Percentiles rank a stretch among this genome's conserved stretches.
Evolutionary conservation across 2,888 invertebrate species (phyloP).

Genomic region (Leptopilina drosophilae): DNA sequence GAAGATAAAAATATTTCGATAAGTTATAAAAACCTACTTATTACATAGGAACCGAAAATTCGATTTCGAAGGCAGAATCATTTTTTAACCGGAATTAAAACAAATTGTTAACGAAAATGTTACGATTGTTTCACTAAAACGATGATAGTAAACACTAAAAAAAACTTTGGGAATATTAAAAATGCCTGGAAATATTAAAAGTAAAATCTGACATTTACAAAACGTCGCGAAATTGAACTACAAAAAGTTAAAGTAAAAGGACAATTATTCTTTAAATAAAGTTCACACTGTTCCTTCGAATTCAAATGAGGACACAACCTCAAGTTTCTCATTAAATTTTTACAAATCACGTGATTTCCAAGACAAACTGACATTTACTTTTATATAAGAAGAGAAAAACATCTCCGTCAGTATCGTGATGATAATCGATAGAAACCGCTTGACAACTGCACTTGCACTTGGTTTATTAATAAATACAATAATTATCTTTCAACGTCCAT

Average conservation of each 20-base stretch:
- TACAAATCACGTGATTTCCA: background rate
- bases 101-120: too few species aligned
- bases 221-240: too few species aligned
- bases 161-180: too few species aligned
- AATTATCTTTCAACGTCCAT: too few species aligned
- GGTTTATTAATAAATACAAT: too few species aligned
- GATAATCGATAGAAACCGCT: background rate
- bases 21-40: background rate
- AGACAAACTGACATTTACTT: background rate
- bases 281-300: background rate
- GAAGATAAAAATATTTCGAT: constrained; percentile 10
- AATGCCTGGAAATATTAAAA: too few species aligned
- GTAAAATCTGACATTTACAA: too few species aligned
- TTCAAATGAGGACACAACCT: background rate
- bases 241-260: background rate
- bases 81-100: too few species aligned
- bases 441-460: background rate
- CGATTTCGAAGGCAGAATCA: too few species aligned
- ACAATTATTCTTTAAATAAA: background rate
- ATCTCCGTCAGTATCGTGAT: background rate
- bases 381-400: background rate
- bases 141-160: too few species aligned
- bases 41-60: background rate
- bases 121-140: too few species aligned
- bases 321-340: constrained; percentile 2